These are phyloP conservation scores for Pollenia griseotomentosa DNA, from an alignment of 2,888 invertebrate genomes.

Conservation along the genomic window DNA sequence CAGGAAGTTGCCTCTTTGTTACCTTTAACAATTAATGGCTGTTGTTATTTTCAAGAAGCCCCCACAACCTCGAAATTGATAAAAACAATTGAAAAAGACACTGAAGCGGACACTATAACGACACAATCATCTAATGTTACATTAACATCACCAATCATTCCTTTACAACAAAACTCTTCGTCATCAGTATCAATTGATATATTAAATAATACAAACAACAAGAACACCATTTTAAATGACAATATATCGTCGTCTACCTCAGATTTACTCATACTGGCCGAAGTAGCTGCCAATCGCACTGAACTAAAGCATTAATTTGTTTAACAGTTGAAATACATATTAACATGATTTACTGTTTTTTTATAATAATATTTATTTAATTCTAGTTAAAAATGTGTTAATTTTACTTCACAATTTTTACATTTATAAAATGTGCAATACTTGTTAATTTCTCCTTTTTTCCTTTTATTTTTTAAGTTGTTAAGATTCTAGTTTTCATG, in stretches of 20 bases:
- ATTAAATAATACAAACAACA: conserved; percentile 45
- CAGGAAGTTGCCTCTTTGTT: conserved; percentile 81
- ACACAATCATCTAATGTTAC: conserved; percentile 50
- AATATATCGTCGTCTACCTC: conserved; percentile 81
- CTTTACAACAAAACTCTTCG: conserved; percentile 48
- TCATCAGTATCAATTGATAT: conserved; percentile 53
- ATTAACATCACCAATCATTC: conserved; percentile 70
- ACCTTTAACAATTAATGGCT: conserved; percentile 79
- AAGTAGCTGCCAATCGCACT: conserved; percentile 84
- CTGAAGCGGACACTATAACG: no score
- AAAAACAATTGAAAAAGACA: conserved; percentile 57
- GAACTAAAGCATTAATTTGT: conserved; percentile 78
- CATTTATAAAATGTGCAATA: conserved; percentile 61
- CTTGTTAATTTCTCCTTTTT: conserved; percentile 41
- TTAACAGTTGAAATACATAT: background rate
- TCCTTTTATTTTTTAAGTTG: conserved; percentile 25
- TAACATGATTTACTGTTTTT: background rate
- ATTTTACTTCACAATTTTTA: conserved; percentile 24
- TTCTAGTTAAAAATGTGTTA: conserved; percentile 36
- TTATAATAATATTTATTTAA: conserved; percentile 53
- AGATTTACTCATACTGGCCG: conserved; percentile 83
- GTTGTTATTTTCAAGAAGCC: conserved; percentile 79
- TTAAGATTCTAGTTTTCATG: background rate
- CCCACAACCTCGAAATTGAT: conserved; percentile 38
- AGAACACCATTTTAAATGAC: conserved; percentile 65